Conservation (phyloP, 2,797 vertebrate species). For the Trachops cirrhosus region DNA sequence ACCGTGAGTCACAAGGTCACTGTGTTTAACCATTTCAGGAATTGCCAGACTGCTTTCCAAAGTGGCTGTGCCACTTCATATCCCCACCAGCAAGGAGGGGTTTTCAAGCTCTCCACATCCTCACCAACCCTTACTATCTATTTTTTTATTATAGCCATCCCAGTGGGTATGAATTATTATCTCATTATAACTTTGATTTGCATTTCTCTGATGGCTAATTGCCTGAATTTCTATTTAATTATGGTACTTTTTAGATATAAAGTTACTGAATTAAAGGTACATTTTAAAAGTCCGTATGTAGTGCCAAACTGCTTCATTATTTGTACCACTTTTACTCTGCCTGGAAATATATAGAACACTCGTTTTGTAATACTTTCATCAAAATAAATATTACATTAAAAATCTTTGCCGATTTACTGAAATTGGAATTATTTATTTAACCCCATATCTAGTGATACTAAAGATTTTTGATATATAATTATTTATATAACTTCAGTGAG, state of each 20-base stretch:
- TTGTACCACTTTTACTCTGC: not conserved
- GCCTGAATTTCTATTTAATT: constrained; percentile 3
- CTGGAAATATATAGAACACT: not conserved
- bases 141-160: not conserved
- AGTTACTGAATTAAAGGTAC: not conserved
- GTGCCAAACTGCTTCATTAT: not conserved
- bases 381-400: not conserved
- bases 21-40: not conserved
- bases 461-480: not conserved
- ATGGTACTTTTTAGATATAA: not conserved
- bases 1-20: not conserved
- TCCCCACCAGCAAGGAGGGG: not conserved
- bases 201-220: not conserved
- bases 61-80: not conserved
- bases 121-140: not conserved
- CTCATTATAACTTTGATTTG: not conserved
- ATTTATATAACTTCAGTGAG: not conserved
- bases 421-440: not conserved
- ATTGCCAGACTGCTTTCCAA: not conserved
- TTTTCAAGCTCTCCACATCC: not conserved
- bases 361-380: not conserved
- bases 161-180: not conserved
- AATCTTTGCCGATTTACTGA: not conserved
- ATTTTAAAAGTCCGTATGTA: not conserved
- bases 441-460: not conserved